A percentile compares a stretch with the other conserved stretches of the same genome.
Conservation (phyloP, 2,797 vertebrate genomes). For the Rallus crepitans region DNA sequence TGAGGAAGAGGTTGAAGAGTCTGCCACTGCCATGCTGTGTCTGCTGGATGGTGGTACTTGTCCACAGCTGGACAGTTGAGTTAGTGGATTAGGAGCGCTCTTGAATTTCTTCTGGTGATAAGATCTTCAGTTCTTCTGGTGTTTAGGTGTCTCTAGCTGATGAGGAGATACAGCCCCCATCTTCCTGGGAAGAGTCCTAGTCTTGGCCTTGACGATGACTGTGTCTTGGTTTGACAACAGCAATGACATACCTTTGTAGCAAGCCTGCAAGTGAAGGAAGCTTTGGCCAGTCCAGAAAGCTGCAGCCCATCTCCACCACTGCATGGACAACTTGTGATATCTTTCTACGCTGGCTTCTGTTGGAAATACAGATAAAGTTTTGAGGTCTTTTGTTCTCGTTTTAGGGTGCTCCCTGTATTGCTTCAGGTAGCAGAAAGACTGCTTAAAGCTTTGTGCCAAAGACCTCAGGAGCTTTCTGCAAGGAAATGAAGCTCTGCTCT, state of each 20-base stretch:
- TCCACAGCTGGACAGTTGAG: background rate
- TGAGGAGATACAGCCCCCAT: background rate
- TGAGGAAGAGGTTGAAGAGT: background rate
- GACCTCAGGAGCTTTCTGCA: background rate
- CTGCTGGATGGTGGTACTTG: background rate
- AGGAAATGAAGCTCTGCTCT: background rate
- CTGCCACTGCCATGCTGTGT: background rate
- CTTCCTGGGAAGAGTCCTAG: background rate
- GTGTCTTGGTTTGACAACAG: background rate
- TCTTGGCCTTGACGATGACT: background rate
- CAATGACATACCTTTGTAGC: background rate
- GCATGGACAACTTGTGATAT: rapidly evolving
- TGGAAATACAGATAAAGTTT: background rate
- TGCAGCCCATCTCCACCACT: rapidly evolving
- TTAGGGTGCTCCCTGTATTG: background rate
- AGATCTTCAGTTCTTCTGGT: background rate
- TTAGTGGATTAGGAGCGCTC: background rate
- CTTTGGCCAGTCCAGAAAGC: background rate
- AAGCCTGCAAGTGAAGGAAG: background rate
- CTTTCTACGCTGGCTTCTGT: background rate
- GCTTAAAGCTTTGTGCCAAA: background rate
- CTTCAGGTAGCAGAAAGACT: background rate
- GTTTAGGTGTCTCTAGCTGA: background rate
- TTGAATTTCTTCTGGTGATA: background rate
- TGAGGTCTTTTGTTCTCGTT: background rate